These are phyloP conservation scores for Hemaris fuciformis DNA, from an alignment of 2,888 invertebrate species.

Conservation along the genomic window DNA sequence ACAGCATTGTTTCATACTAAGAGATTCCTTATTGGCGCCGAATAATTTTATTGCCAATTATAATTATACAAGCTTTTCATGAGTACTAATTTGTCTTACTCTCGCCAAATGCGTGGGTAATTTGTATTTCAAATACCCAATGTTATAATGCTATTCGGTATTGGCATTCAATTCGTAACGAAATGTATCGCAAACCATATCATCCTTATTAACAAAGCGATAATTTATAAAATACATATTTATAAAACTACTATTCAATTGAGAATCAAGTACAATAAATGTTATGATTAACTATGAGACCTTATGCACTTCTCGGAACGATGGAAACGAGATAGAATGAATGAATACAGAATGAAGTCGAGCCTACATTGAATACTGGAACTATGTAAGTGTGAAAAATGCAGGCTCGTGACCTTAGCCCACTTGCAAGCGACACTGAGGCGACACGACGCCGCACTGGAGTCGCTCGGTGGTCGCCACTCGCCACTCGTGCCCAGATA, in stretches of 20 bases:
- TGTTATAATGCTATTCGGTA: not conserved
- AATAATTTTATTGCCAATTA: slow-evolving; percentile 41
- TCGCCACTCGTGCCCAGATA: not conserved
- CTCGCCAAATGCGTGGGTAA: slow-evolving; percentile 28
- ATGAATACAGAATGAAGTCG: slow-evolving; percentile 1
- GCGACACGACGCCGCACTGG: slow-evolving; percentile 27
- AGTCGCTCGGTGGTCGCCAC: slow-evolving; percentile 23
- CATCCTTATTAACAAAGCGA: not conserved
- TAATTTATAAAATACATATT: not conserved
- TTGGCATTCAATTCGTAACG: not conserved
- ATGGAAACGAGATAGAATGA: not conserved
- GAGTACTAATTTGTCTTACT: not conserved
- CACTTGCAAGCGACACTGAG: slow-evolving; percentile 49
- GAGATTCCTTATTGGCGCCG: slow-evolving; percentile 19
- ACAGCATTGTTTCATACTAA: not conserved
- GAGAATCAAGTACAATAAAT: too few species aligned
- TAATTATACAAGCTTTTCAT: slow-evolving; percentile 16
- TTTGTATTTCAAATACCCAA: not conserved
- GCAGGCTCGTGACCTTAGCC: slow-evolving; percentile 71
- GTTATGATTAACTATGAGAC: not conserved
- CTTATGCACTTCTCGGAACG: not conserved
- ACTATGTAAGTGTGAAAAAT: slow-evolving; percentile 49
- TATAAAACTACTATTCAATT: not conserved
- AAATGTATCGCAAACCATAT: not conserved
- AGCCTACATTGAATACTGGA: slow-evolving; percentile 8